Evolutionary conservation across 2,797 vertebrate genomes (phyloP).

Genomic region (Adelosebastes latens): DNA sequence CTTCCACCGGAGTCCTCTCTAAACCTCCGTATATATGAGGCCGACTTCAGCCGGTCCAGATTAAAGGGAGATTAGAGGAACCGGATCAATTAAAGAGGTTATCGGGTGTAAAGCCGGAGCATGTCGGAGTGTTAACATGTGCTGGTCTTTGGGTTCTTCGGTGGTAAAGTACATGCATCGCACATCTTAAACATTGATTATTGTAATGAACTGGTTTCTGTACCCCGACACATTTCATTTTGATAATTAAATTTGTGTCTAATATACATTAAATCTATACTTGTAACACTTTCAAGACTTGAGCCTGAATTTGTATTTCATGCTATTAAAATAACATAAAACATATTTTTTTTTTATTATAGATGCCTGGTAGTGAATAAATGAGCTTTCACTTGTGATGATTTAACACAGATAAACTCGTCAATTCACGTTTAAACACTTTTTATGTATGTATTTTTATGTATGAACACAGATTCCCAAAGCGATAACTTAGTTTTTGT

Average conservation of each 20-base stretch:
- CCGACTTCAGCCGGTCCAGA: not conserved
- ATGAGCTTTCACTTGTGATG: too few relatives aligned
- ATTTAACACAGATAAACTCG: too few relatives aligned
- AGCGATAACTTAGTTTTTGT: too few relatives aligned
- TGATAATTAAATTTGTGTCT: not conserved
- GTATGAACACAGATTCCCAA: too few relatives aligned
- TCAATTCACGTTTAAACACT: too few relatives aligned
- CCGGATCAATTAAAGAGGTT: constrained; percentile 15
- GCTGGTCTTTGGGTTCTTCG: not conserved
- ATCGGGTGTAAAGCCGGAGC: not conserved
- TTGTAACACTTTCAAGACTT: not conserved
- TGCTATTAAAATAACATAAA: too few relatives aligned
- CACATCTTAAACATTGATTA: not conserved
- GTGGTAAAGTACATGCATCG: not conserved
- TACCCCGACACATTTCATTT: not conserved
- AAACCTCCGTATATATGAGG: not conserved
- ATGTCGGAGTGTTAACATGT: not conserved
- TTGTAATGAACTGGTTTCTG: not conserved
- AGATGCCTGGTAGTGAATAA: not conserved
- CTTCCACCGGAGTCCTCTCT: not conserved
- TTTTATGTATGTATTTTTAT: too few relatives aligned
- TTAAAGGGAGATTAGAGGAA: constrained; percentile 2
- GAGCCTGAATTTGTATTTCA: not conserved
- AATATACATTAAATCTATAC: not conserved
- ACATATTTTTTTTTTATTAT: not conserved